These are phyloP conservation scores for Gallinago jamesoni DNA, from an alignment of 2,113 vertebrate species.

Conservation along the genomic window DNA sequence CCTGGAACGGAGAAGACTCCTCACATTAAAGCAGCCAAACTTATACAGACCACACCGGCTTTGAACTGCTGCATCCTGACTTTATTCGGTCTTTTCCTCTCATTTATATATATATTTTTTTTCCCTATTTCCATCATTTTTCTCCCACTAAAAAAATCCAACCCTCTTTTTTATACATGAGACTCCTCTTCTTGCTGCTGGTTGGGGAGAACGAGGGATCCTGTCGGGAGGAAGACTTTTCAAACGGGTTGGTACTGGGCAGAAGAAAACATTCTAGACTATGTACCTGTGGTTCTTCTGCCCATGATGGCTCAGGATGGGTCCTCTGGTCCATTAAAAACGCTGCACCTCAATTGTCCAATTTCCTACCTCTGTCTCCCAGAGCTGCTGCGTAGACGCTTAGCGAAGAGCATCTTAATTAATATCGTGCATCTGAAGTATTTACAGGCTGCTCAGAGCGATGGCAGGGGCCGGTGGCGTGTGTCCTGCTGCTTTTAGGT, in stretches of 20 bases:
- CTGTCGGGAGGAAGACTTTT: neutral
- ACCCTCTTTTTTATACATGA: neutral
- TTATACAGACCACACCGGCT: neutral
- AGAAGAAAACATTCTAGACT: neutral
- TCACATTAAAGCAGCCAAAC: neutral
- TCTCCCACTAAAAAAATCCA: neutral
- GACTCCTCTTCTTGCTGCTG: constrained; percentile 6
- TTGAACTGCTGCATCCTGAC: neutral
- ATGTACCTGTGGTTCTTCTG: neutral
- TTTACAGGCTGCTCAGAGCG: rapidly evolving
- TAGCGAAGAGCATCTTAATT: neutral
- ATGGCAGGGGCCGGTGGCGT: rapidly evolving
- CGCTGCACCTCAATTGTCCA: rapidly evolving
- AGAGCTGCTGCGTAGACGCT: neutral
- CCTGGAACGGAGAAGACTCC: neutral
- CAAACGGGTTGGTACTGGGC: neutral
- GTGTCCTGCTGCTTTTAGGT: neutral
- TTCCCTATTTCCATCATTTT: neutral
- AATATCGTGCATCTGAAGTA: neutral
- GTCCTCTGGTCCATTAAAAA: neutral
- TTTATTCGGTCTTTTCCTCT: neutral
- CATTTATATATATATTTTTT: neutral
- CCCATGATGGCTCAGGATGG: neutral
- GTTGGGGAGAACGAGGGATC: neutral
- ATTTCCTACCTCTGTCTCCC: neutral